These are phyloP conservation scores for Trichomycterus rosablanca DNA, from an alignment of 2,113 vertebrate species.

Conservation along the genomic window DNA sequence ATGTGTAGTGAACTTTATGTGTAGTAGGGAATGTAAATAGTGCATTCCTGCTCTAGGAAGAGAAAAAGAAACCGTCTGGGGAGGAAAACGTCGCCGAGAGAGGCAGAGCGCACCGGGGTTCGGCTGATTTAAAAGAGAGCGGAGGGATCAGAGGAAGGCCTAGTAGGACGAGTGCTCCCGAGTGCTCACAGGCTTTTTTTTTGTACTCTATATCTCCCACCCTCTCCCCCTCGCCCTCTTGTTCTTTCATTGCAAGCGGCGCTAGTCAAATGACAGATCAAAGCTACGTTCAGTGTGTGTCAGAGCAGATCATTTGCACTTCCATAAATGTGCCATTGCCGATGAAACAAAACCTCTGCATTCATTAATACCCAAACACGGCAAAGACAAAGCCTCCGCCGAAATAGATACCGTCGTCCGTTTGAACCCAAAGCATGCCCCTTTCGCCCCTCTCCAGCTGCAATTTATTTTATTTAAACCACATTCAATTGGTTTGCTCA, in stretches of 20 bases:
- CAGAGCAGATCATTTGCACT: conserved; percentile 53
- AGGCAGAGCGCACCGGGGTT: conserved; percentile 2
- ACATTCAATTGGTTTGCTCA: conserved; percentile 26
- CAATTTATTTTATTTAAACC: conserved; percentile 44
- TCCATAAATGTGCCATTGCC: conserved; percentile 39
- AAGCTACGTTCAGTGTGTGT: conserved; percentile 47
- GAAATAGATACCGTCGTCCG: conserved; percentile 44
- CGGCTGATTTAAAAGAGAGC: conserved; percentile 25
- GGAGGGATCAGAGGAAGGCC: conserved; percentile 44
- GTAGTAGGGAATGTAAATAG: conserved; percentile 37
- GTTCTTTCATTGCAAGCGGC: conserved; percentile 43
- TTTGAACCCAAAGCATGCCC: conserved; percentile 44
- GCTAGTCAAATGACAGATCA: conserved; percentile 50
- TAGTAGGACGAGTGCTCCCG: conserved; percentile 44
- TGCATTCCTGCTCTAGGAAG: conserved; percentile 35
- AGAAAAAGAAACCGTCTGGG: neutral
- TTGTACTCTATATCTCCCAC: neutral
- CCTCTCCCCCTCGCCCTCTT: conserved; percentile 12
- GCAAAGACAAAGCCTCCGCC: conserved; percentile 31
- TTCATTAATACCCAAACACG: conserved; percentile 53
- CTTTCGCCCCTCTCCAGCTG: conserved; percentile 20
- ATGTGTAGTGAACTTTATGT: conserved; percentile 37
- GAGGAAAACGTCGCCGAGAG: conserved; percentile 14
- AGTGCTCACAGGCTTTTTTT: conserved; percentile 28
- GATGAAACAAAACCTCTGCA: conserved; percentile 40